A percentile compares a stretch with the other conserved stretches of the same genome.
Conservation (phyloP, 1,140 invertebrate genomes). For the Linepithema humile region DNA sequence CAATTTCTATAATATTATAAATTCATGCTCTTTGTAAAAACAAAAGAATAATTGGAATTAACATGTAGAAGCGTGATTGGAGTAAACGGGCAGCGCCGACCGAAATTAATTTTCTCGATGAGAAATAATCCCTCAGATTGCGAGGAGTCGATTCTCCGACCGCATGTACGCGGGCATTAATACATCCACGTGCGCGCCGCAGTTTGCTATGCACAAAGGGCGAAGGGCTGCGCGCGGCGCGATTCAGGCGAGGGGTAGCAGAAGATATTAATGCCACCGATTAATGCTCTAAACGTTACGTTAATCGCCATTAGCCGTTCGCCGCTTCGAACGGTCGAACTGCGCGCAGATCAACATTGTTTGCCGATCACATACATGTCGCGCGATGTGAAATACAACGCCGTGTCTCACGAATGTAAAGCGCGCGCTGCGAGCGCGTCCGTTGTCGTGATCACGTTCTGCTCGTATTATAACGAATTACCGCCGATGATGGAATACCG, state of each 20-base stretch:
- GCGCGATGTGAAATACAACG: slow-evolving; percentile 21
- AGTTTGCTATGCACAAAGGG: slow-evolving; percentile 51
- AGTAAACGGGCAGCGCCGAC: not conserved
- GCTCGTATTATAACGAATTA: slow-evolving; percentile 41
- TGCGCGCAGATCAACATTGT: slow-evolving; percentile 66
- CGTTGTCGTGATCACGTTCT: slow-evolving; percentile 34
- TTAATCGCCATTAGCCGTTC: slow-evolving; percentile 74
- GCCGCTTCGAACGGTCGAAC: slow-evolving; percentile 51
- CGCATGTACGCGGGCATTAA: slow-evolving; percentile 48
- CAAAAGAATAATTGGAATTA: not conserved
- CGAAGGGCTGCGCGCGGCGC: not conserved
- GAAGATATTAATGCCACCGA: slow-evolving; percentile 68
- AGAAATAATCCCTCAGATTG: slow-evolving; percentile 56
- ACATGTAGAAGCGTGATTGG: not conserved
- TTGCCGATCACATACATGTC: slow-evolving; percentile 58
- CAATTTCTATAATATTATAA: too few relatives aligned
- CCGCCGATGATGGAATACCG: slow-evolving; percentile 35
- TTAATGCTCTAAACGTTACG: slow-evolving; percentile 74
- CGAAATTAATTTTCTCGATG: slow-evolving; percentile 57
- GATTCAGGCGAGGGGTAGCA: not conserved
- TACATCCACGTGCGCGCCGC: slow-evolving; percentile 30
- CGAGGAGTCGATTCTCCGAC: slow-evolving; percentile 21
- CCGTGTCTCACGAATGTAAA: slow-evolving; percentile 39
- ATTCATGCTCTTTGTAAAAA: too few relatives aligned
- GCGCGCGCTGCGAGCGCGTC: not conserved